Evolutionary conservation across 2,113 vertebrate genomes (phyloP), one percentile per base, ranked within the genome.

Genomic region (Planiliza haematocheilus): DNA sequence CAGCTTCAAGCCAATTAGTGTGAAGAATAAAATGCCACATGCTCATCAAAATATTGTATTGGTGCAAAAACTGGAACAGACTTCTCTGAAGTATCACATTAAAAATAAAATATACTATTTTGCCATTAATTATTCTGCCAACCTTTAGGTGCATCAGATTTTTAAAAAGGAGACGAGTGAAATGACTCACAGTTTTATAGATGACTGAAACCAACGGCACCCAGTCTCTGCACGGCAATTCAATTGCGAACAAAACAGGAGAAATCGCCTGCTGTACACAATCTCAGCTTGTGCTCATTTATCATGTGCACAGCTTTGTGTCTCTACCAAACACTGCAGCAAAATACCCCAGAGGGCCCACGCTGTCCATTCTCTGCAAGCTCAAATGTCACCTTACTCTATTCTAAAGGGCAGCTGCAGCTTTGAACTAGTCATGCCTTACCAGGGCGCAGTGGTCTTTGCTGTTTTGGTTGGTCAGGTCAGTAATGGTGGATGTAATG

Each of bases 401-500:
- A 77, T 78, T 43, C 65, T 69, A 87, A 85, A 89, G 76, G 81
- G 48, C 82, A 86, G 37, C 7, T 63, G 8, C 13, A 8, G 65
- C 73, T 82, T 74, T 73, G 76, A 81, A 66, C 55, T 34, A 8
- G 46, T 24, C 63, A 13, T 16, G 65, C 46, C 82, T 87, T 77
- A 99, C 98, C 96, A 99, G 93, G 82, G 98, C 96, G 78, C 98
- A 99, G 86, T 99, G 98, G 89, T 99, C 98, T 91, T 96, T 97
- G 89, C 94, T 95, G 91, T 96, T 98, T 81, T 96, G 96, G 89
- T 93, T 95, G 78, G 97, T 98, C 85, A 99, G 92, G 78, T 99
- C 97, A 18, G 95, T 95, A 71, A 99, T 97, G 77, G 97, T 98
- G 87, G 95, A 96, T 39, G 94, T 91, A 4, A 99, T 99, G 77